Conservation (phyloP, 2,113 vertebrate genomes). For the Perognathus longimembris region DNA sequence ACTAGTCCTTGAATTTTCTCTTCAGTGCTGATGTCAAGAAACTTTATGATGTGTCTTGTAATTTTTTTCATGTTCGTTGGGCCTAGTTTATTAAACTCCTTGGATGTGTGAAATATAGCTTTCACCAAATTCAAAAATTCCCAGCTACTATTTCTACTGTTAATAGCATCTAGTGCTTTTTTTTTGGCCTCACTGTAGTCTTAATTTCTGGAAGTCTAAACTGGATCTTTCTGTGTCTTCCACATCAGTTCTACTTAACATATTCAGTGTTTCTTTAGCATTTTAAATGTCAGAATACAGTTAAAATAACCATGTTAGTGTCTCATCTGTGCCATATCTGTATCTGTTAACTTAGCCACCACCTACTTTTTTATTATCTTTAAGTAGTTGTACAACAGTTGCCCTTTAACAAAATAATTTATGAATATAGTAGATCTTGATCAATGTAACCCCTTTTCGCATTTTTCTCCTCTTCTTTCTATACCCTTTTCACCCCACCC, state of each 20-base stretch:
- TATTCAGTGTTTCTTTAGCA: background rate
- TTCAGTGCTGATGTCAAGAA: background rate
- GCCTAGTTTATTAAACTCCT: background rate
- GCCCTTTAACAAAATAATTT: too few species aligned
- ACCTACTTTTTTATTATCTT: background rate
- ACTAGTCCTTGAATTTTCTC: background rate
- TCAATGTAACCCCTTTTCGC: too few species aligned
- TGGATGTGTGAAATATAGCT: background rate
- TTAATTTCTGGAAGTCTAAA: background rate
- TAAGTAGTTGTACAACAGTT: too few species aligned
- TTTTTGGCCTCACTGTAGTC: background rate
- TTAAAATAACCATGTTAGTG: background rate
- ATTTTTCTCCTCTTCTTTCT: too few species aligned
- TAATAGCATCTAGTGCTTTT: background rate
- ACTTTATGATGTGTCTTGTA: background rate
- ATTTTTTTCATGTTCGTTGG: background rate
- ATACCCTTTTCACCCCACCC: too few species aligned
- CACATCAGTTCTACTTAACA: background rate
- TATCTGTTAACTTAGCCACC: background rate
- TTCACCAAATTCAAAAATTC: slow-evolving; percentile 4
- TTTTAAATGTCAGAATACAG: background rate
- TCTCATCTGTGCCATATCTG: background rate
- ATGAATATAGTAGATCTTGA: too few species aligned
- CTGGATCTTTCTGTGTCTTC: background rate
- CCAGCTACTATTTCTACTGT: background rate